Conservation (phyloP, 64 coral and sea anemone genomes). For the Cladopsammia gracilis region DNA sequence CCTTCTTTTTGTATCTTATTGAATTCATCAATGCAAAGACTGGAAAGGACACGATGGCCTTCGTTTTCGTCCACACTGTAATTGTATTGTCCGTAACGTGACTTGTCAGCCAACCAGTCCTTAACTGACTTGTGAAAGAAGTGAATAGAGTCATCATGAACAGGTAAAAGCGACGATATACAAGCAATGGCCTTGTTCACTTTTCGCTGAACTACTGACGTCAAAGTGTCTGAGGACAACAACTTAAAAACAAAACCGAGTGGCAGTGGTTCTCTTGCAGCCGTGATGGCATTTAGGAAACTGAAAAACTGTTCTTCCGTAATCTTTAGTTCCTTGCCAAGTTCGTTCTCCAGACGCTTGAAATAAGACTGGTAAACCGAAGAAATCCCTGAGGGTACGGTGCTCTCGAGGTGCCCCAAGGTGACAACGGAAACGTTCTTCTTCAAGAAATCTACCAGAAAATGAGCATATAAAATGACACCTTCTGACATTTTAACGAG, state of each 20-base stretch:
- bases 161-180: slow-evolving; percentile 8
- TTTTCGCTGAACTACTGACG: background rate
- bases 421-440: background rate
- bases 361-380: slow-evolving; percentile 57
- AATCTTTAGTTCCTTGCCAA: background rate
- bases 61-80: background rate
- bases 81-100: background rate
- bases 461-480: slow-evolving; percentile 23
- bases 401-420: background rate
- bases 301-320: background rate
- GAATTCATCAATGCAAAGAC: background rate
- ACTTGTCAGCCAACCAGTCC: slow-evolving; percentile 8
- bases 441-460: slow-evolving; percentile 16
- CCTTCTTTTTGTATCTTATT: background rate
- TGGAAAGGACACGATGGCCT: background rate
- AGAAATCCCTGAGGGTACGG: slow-evolving; percentile 7
- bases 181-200: background rate
- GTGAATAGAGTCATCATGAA: background rate
- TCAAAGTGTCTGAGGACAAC: background rate
- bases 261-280: slow-evolving; percentile 27
- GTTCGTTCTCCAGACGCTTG: background rate
- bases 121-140: slow-evolving; percentile 37
- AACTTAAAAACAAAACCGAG: background rate
- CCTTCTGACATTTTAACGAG: slow-evolving; percentile 45
- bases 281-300: slow-evolving; percentile 34